Evolutionary conservation across 2,113 vertebrate species (phyloP).

Genomic region (Mungos mungo): DNA sequence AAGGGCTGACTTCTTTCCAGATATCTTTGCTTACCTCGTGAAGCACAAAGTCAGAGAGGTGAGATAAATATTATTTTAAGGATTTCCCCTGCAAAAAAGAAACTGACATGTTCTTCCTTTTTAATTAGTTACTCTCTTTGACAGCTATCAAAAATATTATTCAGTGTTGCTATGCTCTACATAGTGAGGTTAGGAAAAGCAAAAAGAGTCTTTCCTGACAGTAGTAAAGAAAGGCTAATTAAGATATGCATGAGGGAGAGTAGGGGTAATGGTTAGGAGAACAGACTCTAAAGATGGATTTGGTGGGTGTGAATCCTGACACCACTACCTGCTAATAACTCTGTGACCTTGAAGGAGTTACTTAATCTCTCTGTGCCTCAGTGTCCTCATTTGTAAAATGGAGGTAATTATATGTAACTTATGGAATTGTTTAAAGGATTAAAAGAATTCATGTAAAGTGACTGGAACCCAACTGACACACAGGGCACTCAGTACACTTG

Average conservation of each 20-base stretch:
- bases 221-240: neutral
- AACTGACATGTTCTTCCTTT: slow-evolving; percentile 16
- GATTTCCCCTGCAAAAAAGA: slow-evolving; percentile 30
- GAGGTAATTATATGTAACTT: neutral
- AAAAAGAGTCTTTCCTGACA: neutral
- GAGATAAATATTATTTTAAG: slow-evolving; percentile 45
- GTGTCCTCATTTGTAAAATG: neutral
- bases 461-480: neutral
- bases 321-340: neutral
- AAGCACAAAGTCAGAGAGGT: neutral
- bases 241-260: neutral
- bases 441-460: neutral
- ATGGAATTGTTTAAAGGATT: neutral
- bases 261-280: neutral
- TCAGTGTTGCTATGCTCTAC: slow-evolving; percentile 3
- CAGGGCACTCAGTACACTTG: neutral
- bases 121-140: neutral
- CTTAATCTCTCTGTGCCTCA: neutral
- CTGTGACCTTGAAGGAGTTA: neutral
- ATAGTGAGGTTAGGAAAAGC: neutral
- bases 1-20: neutral
- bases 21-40: neutral
- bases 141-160: slow-evolving; percentile 54
- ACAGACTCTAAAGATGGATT: neutral
- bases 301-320: neutral